Conservation (phyloP, 2,888 invertebrate species). For the Unio pictorum region DNA sequence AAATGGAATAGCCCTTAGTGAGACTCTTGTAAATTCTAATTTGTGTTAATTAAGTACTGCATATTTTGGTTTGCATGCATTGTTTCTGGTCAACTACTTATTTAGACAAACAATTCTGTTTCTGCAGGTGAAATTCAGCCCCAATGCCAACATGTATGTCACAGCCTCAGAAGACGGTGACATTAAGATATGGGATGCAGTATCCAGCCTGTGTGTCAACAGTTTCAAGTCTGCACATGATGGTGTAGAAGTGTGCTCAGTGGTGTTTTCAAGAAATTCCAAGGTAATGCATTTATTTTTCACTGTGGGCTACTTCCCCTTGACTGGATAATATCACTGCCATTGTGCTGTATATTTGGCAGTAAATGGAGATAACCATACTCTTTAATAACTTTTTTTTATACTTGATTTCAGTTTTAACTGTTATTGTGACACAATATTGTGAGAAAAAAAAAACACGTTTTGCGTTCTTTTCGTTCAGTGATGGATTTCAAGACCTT, state of each 20-base stretch:
- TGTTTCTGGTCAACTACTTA: too few relatives aligned
- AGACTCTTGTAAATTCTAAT: too few relatives aligned
- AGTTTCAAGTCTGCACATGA: constrained; percentile 95
- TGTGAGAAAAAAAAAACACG: too few relatives aligned
- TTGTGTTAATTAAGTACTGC: too few relatives aligned
- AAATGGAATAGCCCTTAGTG: too few relatives aligned
- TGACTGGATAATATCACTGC: too few relatives aligned
- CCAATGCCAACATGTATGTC: constrained; percentile 83
- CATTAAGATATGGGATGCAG: constrained; percentile 97
- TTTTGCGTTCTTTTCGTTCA: too few relatives aligned
- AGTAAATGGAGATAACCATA: too few relatives aligned
- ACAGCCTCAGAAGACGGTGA: constrained; percentile 93
- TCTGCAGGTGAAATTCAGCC: constrained; percentile 76
- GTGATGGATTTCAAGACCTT: too few relatives aligned
- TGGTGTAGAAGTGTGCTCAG: constrained; percentile 93
- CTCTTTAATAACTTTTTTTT: background rate
- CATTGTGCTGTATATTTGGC: background rate
- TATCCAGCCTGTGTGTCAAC: constrained; percentile 92
- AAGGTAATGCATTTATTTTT: constrained; percentile 78
- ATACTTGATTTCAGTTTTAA: background rate
- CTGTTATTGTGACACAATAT: too few relatives aligned
- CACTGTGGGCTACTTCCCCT: too few relatives aligned
- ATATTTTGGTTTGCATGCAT: too few relatives aligned
- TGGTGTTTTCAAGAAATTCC: constrained; percentile 93
- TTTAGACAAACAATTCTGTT: background rate